phyloP scores from a whole-genome alignment of 2,888 invertebrate genomes.

The Hemithea aestivaria region DNA sequence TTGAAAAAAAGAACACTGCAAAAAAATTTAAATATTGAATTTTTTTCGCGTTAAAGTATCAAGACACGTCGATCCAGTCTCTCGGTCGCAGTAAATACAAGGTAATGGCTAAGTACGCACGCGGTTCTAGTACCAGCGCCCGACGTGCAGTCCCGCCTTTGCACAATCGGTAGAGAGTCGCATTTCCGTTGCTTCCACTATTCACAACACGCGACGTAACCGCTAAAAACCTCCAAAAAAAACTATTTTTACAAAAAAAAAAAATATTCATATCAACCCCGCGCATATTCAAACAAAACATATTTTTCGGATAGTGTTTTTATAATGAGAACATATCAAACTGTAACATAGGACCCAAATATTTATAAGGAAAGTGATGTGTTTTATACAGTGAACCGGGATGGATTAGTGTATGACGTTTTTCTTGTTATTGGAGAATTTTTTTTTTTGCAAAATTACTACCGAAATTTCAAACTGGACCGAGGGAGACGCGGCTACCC shows the following conservation, averaged over 20 bases:
- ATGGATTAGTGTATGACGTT: constrained; percentile 61
- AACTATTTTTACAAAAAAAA: constrained; percentile 65
- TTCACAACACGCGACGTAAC: constrained; percentile 69
- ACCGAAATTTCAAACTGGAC: constrained; percentile 78
- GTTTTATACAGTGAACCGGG: constrained; percentile 66
- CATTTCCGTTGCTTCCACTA: constrained; percentile 66
- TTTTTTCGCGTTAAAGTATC: constrained; percentile 44
- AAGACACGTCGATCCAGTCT: constrained; percentile 44
- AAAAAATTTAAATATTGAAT: too few species aligned
- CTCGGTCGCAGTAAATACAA: constrained; percentile 76
- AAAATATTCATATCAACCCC: constrained; percentile 69
- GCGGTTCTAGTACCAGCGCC: constrained; percentile 76
- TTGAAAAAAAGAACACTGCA: too few species aligned
- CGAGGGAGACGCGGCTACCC: constrained; percentile 74
- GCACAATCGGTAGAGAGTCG: constrained; percentile 76
- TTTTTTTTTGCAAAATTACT: constrained; percentile 73
- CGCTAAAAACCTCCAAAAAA: constrained; percentile 69
- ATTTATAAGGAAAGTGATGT: constrained; percentile 68
- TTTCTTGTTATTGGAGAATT: constrained; percentile 55
- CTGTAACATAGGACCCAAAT: constrained; percentile 74
- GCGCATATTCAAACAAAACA: constrained; percentile 56
- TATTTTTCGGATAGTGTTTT: constrained; percentile 59
- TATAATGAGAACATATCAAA: constrained; percentile 73
- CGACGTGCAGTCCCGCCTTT: constrained; percentile 78
- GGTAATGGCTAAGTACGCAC: constrained; percentile 80